Conservation (phyloP, 1,140 invertebrate species). For the Leguminivora glycinivorella region DNA sequence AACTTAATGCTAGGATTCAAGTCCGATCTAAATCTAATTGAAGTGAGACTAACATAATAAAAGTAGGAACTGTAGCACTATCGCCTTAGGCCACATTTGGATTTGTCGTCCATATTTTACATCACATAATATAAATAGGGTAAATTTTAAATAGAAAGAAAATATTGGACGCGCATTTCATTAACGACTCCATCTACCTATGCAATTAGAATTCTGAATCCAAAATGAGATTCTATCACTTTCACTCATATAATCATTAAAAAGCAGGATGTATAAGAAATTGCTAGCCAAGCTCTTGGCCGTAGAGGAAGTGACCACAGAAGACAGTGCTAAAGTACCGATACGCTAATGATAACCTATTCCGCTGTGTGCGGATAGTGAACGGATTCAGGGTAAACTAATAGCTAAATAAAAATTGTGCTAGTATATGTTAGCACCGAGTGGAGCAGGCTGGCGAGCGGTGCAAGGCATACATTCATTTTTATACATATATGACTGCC, state of each 20-base stretch:
- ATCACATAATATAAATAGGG: not conserved
- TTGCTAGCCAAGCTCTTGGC: not conserved
- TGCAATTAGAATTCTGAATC: no score
- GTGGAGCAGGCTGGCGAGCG: not conserved
- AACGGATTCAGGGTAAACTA: slow-evolving; percentile 7
- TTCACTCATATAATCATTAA: no score
- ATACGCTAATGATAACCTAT: not conserved
- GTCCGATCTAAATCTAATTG: slow-evolving; percentile 56
- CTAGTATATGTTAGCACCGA: slow-evolving; percentile 24
- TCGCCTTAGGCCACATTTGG: not conserved
- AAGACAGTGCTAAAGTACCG: not conserved
- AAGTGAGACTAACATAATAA: slow-evolving; percentile 48
- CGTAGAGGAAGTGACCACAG: not conserved
- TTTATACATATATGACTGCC: no score
- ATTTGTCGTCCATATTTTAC: not conserved
- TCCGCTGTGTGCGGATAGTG: not conserved
- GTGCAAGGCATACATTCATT: not conserved
- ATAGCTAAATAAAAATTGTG: slow-evolving; percentile 36
- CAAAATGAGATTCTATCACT: no score
- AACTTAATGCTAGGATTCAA: slow-evolving; percentile 64
- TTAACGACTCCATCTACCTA: not conserved
- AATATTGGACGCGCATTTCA: not conserved
- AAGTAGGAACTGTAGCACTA: not conserved
- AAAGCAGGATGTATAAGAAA: no score
- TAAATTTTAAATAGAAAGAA: not conserved